Evolutionary conservation across 2,888 invertebrate genomes (phyloP).

Genomic region (Cosmia pyralina): DNA sequence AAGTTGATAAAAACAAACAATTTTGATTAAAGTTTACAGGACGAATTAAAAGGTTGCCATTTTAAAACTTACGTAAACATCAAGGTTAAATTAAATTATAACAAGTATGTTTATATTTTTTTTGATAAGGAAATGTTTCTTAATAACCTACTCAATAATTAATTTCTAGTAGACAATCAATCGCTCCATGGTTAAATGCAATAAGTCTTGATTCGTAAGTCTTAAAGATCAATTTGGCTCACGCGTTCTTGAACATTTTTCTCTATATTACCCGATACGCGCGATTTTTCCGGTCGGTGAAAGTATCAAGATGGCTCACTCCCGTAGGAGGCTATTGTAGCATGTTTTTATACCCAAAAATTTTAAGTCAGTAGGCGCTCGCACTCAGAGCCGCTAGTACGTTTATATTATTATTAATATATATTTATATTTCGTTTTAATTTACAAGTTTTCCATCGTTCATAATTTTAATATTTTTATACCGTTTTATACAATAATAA

Average conservation of each 20-base stretch:
- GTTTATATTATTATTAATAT: constrained; percentile 90
- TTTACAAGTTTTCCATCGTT: constrained; percentile 90
- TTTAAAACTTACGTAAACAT: neutral
- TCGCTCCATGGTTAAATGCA: neutral
- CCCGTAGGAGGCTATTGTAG: constrained; percentile 88
- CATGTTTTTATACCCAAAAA: constrained; percentile 91
- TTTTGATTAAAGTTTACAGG: neutral
- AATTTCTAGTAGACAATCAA: constrained; percentile 34
- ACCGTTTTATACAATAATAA: constrained; percentile 89
- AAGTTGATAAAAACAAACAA: neutral
- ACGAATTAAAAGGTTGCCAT: neutral
- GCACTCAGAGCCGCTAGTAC: constrained; percentile 89
- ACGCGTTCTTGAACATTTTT: constrained; percentile 49
- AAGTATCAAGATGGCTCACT: constrained; percentile 82
- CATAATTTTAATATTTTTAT: constrained; percentile 91
- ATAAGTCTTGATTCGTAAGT: constrained; percentile 40
- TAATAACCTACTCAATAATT: constrained; percentile 25
- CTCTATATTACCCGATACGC: constrained; percentile 62
- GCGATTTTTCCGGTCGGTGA: constrained; percentile 69
- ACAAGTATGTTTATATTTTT: too few species aligned
- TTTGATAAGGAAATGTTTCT: neutral
- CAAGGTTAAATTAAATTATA: neutral
- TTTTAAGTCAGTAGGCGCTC: constrained; percentile 91
- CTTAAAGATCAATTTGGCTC: constrained; percentile 69
- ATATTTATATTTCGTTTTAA: constrained; percentile 91